Conservation (phyloP, 2,888 invertebrate species). For the Acleris emargana region DNA sequence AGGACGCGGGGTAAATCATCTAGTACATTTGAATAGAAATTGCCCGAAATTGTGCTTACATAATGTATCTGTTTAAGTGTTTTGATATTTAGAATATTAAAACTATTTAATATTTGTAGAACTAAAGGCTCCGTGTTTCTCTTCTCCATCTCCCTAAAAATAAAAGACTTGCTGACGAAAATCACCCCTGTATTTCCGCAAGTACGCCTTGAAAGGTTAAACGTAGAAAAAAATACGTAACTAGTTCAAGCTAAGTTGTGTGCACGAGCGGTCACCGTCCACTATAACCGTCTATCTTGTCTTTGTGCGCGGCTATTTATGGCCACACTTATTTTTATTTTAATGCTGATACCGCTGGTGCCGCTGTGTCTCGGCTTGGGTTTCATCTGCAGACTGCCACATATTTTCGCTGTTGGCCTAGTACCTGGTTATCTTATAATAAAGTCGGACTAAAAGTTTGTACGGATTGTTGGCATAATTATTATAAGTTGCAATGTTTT, state of each 20-base stretch:
- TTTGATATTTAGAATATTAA: too few species aligned
- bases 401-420: constrained; percentile 14
- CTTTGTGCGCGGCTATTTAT: constrained; percentile 79
- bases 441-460: too few species aligned
- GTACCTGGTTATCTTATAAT: neutral
- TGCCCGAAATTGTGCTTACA: constrained; percentile 12
- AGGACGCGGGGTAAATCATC: constrained; percentile 25
- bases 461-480: too few species aligned
- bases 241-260: constrained; percentile 51
- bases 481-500: too few species aligned
- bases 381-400: constrained; percentile 61
- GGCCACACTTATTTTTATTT: constrained; percentile 82
- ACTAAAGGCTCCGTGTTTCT: too few species aligned
- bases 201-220: constrained; percentile 6
- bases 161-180: too few species aligned
- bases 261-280: constrained; percentile 59
- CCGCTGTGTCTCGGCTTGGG: constrained; percentile 70
- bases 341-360: constrained; percentile 82
- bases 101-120: too few species aligned
- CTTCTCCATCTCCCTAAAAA: too few species aligned
- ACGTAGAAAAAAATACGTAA: constrained; percentile 22
- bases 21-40: constrained; percentile 20
- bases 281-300: constrained; percentile 82
- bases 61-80: too few species aligned
- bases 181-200: neutral